Conservation (phyloP, 2,888 invertebrate species). For the Drosophila falleni region DNA sequence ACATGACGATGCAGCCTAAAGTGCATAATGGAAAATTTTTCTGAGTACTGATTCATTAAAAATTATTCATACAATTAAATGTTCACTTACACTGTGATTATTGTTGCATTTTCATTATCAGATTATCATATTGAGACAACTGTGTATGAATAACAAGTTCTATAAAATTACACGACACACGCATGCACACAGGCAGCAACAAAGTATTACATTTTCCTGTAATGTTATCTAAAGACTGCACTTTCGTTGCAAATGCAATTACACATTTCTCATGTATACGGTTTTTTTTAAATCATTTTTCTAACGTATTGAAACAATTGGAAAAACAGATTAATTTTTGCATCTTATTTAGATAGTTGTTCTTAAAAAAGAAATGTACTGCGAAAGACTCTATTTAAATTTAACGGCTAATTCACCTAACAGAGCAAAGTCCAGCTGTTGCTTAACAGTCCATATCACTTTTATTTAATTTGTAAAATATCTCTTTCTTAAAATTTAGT, state of each 20-base stretch:
- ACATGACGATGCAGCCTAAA: slow-evolving; percentile 43
- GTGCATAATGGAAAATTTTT: neutral
- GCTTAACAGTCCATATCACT: neutral
- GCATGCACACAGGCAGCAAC: neutral
- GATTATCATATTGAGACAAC: too few relatives aligned
- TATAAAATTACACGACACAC: neutral
- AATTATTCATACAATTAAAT: neutral
- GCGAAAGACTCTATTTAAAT: neutral
- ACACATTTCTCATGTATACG: too few relatives aligned
- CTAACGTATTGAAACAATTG: too few relatives aligned
- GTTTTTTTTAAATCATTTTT: too few relatives aligned
- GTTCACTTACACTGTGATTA: slow-evolving; percentile 30
- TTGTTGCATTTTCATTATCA: slow-evolving; percentile 10
- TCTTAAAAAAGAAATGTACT: neutral
- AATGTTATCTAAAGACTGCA: slow-evolving; percentile 3
- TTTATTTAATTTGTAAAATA: neutral
- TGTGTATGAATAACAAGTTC: too few relatives aligned
- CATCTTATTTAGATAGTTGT: too few relatives aligned
- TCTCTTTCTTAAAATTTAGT: neutral
- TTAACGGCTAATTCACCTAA: neutral
- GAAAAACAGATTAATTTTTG: neutral
- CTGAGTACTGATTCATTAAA: neutral
- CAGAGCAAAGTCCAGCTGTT: neutral
- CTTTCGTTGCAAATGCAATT: too few relatives aligned
- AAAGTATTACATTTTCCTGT: neutral